These are phyloP conservation scores for Sapayoa aenigma DNA, from an alignment of 2,113 vertebrate genomes.

Conservation along the genomic window DNA sequence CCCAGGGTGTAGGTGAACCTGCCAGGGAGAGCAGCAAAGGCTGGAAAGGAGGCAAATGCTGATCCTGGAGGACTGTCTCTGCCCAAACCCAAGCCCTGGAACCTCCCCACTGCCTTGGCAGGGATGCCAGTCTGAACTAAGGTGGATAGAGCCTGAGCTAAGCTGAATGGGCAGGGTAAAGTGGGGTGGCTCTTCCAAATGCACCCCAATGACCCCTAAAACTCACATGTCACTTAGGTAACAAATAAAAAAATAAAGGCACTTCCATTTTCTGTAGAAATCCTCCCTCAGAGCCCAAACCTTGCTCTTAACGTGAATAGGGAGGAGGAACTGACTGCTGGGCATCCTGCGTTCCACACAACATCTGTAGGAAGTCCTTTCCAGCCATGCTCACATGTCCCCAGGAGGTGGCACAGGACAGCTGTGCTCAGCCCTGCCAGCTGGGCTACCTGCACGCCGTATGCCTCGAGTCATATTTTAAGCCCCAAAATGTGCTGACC, in stretches of 20 bases:
- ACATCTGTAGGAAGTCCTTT: neutral
- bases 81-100: neutral
- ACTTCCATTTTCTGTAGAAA: neutral
- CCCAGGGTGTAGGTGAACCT: constrained; percentile 98
- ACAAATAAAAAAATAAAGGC: neutral
- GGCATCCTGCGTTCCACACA: neutral
- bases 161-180: neutral
- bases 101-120: neutral
- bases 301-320: accelerated
- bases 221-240: neutral
- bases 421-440: neutral
- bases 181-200: neutral
- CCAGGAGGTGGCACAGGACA: constrained; percentile 31
- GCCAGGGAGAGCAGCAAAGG: neutral
- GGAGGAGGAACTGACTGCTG: neutral
- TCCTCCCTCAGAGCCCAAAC: neutral
- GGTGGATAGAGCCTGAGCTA: neutral
- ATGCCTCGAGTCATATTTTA: accelerated
- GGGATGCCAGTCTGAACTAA: neutral
- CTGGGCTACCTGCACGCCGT: neutral
- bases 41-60: neutral
- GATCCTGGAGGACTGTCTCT: neutral
- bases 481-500: neutral
- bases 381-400: neutral
- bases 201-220: neutral